Percentiles rank a stretch among this genome's conserved stretches.
Conservation (phyloP, 1,140 invertebrate species). For the Papilio machaon region DNA sequence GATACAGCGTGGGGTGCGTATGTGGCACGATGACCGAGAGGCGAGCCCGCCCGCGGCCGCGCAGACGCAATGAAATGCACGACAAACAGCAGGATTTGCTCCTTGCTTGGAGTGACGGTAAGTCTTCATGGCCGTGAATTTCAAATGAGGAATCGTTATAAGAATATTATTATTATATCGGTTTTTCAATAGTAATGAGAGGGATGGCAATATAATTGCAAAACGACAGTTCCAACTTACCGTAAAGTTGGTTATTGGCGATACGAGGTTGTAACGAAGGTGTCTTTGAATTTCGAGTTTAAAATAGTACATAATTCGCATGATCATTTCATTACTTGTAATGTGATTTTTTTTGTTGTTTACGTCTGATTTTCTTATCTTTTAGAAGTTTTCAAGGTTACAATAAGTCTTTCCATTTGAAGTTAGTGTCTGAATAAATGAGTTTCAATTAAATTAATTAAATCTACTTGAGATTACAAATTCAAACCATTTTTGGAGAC, state of each 20-base stretch:
- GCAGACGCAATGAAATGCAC: slow-evolving; percentile 67
- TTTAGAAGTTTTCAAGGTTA: neutral
- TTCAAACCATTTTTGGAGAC: neutral
- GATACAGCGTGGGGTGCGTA: slow-evolving; percentile 44
- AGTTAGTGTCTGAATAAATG: neutral
- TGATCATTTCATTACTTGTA: neutral
- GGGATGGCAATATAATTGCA: neutral
- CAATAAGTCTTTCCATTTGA: neutral
- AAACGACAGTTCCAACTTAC: neutral
- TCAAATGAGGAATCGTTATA: no score
- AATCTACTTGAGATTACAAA: neutral
- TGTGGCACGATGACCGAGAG: slow-evolving; percentile 63
- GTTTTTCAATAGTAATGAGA: neutral
- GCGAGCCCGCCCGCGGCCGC: slow-evolving; percentile 63
- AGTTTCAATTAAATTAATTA: neutral
- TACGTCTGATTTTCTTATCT: neutral
- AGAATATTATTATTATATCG: neutral
- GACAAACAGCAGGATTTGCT: slow-evolving; percentile 76
- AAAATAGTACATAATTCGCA: neutral
- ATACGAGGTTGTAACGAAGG: neutral
- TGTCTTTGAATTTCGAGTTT: neutral
- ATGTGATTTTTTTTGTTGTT: neutral
- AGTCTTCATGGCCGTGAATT: slow-evolving; percentile 45
- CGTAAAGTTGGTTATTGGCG: neutral
- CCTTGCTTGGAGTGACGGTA: slow-evolving; percentile 76